phyloP scores from a whole-genome alignment of 2,888 invertebrate species.

The Branchipolynoe longqiensis region DNA sequence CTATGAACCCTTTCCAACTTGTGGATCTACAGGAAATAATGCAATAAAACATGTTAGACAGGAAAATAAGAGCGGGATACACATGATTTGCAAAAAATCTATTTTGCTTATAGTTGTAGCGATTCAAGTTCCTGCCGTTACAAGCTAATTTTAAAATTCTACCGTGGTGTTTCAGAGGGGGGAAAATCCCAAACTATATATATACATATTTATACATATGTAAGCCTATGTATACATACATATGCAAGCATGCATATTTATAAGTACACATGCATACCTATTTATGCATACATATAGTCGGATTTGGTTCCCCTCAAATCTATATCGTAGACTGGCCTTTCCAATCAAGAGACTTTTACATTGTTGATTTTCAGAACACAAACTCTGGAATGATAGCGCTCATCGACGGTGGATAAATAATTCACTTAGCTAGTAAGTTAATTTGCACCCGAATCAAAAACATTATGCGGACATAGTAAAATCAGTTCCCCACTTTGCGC shows the following conservation, averaged over 20 bases:
- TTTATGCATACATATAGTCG: too few species aligned
- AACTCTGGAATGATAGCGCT: conserved; percentile 30
- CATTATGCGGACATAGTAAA: neutral
- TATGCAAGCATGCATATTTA: too few species aligned
- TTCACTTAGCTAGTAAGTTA: neutral
- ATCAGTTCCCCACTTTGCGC: too few species aligned
- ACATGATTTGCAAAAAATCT: neutral
- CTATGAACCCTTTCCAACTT: conserved; percentile 50
- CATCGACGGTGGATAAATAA: conserved; percentile 11
- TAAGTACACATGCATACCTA: too few species aligned
- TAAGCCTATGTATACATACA: too few species aligned
- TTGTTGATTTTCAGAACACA: neutral
- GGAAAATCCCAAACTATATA: too few species aligned
- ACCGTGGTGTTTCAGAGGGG: too few species aligned
- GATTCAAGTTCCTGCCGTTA: neutral
- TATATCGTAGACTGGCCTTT: conserved; percentile 1
- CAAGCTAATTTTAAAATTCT: too few species aligned
- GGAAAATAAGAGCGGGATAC: neutral
- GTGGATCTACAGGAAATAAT: conserved; percentile 57
- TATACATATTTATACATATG: too few species aligned
- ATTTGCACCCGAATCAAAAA: conserved; percentile 8
- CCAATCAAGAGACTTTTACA: neutral
- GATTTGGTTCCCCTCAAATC: too few species aligned
- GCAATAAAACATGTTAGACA: conserved; percentile 53
- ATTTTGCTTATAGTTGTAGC: neutral